phyloP scores from a whole-genome alignment of 2,888 invertebrate genomes.

The Drosophila imparisetae region DNA sequence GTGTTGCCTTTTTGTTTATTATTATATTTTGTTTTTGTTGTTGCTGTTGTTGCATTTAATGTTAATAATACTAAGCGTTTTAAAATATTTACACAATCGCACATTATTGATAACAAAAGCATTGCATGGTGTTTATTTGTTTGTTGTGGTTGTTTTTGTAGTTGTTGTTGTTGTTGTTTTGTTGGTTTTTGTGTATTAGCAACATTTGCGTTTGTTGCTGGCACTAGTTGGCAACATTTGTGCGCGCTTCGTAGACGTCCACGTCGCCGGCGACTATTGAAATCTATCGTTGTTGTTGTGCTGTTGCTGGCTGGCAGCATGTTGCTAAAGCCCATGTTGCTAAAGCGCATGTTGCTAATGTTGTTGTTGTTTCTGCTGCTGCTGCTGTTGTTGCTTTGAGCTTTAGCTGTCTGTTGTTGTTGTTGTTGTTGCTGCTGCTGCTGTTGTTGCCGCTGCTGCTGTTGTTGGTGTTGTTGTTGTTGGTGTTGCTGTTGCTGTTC shows the following conservation, averaged over 20 bases:
- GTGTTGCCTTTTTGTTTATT: constrained; percentile 9
- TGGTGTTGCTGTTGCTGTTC: constrained; percentile 56
- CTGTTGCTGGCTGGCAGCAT: constrained; percentile 42
- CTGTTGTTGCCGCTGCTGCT: constrained; percentile 19
- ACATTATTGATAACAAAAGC: constrained; percentile 78
- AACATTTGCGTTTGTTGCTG: constrained; percentile 59
- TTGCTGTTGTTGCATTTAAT: constrained; percentile 60
- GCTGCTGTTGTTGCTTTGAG: constrained; percentile 45
- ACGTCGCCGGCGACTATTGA: constrained; percentile 83
- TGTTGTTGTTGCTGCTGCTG: constrained; percentile 17
- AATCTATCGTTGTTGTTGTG: constrained; percentile 80
- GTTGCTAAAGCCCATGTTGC: constrained; percentile 52
- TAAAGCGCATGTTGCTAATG: constrained; percentile 49
- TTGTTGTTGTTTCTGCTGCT: constrained; percentile 28
- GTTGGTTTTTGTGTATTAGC: constrained; percentile 52
- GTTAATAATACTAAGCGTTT: constrained; percentile 80
- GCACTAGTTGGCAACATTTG: constrained; percentile 63
- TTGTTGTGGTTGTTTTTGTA: constrained; percentile 34
- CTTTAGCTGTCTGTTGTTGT: constrained; percentile 54
- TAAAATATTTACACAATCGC: constrained; percentile 80
- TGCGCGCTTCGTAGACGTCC: constrained; percentile 82
- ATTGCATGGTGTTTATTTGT: constrained; percentile 56
- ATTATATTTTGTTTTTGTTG: constrained; percentile 25
- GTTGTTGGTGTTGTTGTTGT: constrained; percentile 31
- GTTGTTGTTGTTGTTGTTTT: constrained; percentile 25